These are phyloP conservation scores for Argyra leucocephala DNA, from an alignment of 2,888 invertebrate genomes.

Conservation along the genomic window DNA sequence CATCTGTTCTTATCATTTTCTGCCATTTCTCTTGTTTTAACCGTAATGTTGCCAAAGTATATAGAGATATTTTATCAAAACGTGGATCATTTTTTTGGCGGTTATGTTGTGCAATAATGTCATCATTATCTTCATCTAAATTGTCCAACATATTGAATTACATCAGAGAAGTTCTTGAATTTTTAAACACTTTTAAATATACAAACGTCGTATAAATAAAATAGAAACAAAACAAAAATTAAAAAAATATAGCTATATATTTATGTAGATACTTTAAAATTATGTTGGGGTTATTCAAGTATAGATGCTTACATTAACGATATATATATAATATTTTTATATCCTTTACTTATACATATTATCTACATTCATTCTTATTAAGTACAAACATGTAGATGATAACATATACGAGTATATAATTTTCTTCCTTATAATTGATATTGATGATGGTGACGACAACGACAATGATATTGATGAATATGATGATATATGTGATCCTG, in stretches of 20 bases:
- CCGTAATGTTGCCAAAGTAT: slow-evolving; percentile 61
- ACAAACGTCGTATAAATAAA: neutral
- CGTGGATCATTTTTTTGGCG: slow-evolving; percentile 52
- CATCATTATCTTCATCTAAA: slow-evolving; percentile 2
- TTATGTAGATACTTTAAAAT: too few species aligned
- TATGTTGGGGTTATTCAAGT: too few species aligned
- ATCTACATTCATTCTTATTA: neutral
- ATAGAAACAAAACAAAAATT: neutral
- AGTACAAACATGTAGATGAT: neutral
- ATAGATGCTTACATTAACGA: too few species aligned
- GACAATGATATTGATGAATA: neutral
- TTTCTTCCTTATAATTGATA: neutral
- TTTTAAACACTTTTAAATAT: neutral
- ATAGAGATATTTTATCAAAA: slow-evolving; percentile 69
- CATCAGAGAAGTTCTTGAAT: neutral
- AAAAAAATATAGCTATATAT: neutral
- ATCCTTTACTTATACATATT: neutral
- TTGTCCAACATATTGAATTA: neutral
- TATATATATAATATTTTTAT: neutral
- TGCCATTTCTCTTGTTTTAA: slow-evolving; percentile 80
- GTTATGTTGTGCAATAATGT: neutral
- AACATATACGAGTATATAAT: too few species aligned
- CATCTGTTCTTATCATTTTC: slow-evolving; percentile 66
- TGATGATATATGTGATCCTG: slow-evolving; percentile 4
- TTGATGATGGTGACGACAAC: neutral